Evolutionary conservation across 2,797 vertebrate species (phyloP).

Genomic region (Malurus splendens): DNA sequence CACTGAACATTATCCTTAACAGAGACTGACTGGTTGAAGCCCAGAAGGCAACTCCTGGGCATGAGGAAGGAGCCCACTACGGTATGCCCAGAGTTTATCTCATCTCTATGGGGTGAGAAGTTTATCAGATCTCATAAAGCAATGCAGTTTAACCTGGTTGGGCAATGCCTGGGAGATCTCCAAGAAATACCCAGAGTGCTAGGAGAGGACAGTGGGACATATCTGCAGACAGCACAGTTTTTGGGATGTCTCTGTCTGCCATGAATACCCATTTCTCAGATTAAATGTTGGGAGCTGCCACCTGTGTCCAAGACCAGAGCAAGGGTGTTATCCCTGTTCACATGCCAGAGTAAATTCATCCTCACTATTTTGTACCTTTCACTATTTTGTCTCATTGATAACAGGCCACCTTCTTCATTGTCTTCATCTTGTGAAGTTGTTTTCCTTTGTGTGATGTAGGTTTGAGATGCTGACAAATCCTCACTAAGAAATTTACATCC

Average conservation of each 20-base stretch:
- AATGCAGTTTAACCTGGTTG: background rate
- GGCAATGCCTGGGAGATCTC: background rate
- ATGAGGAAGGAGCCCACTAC: background rate
- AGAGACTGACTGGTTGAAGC: background rate
- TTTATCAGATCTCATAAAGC: background rate
- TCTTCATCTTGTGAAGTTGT: background rate
- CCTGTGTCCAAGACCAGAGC: background rate
- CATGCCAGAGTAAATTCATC: background rate
- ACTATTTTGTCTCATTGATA: background rate
- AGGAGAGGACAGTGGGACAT: background rate
- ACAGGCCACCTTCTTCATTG: background rate
- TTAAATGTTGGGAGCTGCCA: background rate
- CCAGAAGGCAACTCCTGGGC: background rate
- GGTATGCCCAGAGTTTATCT: background rate
- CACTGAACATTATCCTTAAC: background rate
- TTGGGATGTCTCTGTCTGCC: background rate
- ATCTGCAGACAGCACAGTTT: background rate
- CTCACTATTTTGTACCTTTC: background rate
- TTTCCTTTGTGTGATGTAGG: background rate
- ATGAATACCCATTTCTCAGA: background rate
- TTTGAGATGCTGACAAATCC: background rate
- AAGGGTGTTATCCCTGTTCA: background rate
- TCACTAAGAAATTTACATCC: background rate
- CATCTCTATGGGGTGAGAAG: background rate
- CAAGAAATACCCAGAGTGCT: background rate